A percentile compares a stretch with the other conserved stretches of the same genome.
Conservation (phyloP, 2,113 vertebrate species). For the Ursus arctos region DNA sequence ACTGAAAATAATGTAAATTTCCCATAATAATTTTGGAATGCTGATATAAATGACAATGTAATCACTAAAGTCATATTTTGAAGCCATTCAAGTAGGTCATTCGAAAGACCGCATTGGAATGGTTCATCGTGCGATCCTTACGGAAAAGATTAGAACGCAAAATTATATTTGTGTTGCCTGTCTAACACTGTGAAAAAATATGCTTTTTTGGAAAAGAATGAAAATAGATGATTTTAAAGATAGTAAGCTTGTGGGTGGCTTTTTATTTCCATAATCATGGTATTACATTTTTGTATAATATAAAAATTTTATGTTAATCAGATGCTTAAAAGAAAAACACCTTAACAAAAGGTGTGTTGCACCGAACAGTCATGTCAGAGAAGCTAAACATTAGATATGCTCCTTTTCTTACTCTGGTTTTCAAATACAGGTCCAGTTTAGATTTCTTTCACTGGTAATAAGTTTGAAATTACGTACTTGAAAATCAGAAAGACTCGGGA, state of each 20-base stretch:
- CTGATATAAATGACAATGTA: slow-evolving; percentile 18
- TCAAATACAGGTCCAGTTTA: neutral
- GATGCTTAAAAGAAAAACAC: slow-evolving; percentile 72
- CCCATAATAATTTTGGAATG: neutral
- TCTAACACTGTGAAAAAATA: slow-evolving; percentile 68
- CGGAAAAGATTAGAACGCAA: slow-evolving; percentile 58
- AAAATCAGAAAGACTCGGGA: neutral
- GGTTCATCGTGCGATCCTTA: neutral
- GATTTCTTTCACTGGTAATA: neutral
- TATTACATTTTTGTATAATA: slow-evolving; percentile 82
- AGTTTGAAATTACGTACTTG: neutral
- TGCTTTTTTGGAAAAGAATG: slow-evolving; percentile 78
- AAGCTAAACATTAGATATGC: neutral
- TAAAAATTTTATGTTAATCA: slow-evolving; percentile 75
- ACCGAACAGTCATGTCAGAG: neutral
- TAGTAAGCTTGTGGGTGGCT: slow-evolving; percentile 81
- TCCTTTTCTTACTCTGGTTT: neutral
- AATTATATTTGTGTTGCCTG: slow-evolving; percentile 66
- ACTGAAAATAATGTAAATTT: neutral
- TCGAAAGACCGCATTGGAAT: slow-evolving; percentile 8
- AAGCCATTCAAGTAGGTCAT: neutral
- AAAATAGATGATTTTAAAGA: slow-evolving; percentile 82
- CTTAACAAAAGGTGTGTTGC: slow-evolving; percentile 59
- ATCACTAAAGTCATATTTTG: slow-evolving; percentile 13
- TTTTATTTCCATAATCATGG: slow-evolving; percentile 85